Conservation (phyloP, 2,113 vertebrate genomes). For the Planiliza haematocheilus region DNA sequence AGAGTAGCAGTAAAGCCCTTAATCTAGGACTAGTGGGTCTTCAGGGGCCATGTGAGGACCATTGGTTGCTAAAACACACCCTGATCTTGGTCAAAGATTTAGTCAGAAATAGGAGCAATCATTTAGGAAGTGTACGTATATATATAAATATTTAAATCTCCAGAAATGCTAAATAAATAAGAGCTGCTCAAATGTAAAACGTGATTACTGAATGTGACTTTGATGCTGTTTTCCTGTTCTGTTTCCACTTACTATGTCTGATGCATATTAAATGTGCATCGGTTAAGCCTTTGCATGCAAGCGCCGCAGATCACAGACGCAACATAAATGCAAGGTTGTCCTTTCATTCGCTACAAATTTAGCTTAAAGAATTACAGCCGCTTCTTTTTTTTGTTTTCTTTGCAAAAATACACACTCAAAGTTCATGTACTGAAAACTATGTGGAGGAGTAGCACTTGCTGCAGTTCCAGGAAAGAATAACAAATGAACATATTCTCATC, state of each 20-base stretch:
- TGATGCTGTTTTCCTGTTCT: slow-evolving; percentile 9
- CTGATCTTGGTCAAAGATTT: slow-evolving; percentile 58
- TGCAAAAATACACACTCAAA: slow-evolving; percentile 33
- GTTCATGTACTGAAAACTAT: slow-evolving; percentile 59
- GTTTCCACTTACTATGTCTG: slow-evolving; percentile 17
- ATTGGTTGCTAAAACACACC: slow-evolving; percentile 56
- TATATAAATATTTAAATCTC: slow-evolving; percentile 42
- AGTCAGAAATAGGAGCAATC: slow-evolving; percentile 36
- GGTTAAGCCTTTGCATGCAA: slow-evolving; percentile 9
- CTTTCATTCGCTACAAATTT: background rate
- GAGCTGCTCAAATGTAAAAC: slow-evolving; percentile 26
- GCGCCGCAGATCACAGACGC: slow-evolving; percentile 8
- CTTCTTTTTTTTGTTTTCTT: slow-evolving; percentile 39
- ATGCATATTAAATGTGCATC: slow-evolving; percentile 9
- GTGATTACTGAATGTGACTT: slow-evolving; percentile 16
- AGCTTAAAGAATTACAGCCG: slow-evolving; percentile 9
- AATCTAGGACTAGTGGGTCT: slow-evolving; percentile 68
- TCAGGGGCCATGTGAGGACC: slow-evolving; percentile 53
- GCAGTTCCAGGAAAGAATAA: slow-evolving; percentile 49
- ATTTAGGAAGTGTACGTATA: slow-evolving; percentile 13
- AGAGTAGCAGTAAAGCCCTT: slow-evolving; percentile 66
- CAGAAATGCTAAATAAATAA: slow-evolving; percentile 33
- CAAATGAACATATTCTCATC: slow-evolving; percentile 42
- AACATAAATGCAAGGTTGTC: slow-evolving; percentile 14
- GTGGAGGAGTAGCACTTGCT: slow-evolving; percentile 50